Evolutionary conservation across 2,797 vertebrate genomes (phyloP).

Genomic region (Peromyscus aztecus): DNA sequence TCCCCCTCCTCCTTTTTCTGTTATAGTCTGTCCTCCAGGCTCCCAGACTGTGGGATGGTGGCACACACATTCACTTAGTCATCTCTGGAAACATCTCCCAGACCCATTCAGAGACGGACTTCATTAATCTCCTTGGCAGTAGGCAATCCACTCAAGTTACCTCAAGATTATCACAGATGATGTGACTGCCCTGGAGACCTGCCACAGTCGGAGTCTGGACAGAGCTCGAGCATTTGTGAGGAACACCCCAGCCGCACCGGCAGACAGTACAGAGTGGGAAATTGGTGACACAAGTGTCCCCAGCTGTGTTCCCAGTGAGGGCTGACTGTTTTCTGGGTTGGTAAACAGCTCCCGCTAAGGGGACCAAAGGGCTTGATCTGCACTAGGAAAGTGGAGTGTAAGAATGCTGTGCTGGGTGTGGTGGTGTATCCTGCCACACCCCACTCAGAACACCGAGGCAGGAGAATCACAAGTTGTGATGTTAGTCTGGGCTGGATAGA

Average conservation of each 20-base stretch:
- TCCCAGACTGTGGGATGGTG: neutral
- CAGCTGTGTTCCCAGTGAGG: neutral
- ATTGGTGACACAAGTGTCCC: neutral
- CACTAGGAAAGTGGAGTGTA: neutral
- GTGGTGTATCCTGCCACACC: neutral
- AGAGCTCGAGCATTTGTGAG: accelerated
- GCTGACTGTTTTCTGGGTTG: neutral
- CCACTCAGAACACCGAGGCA: neutral
- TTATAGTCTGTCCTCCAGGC: neutral
- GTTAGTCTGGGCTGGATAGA: neutral
- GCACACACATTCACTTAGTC: neutral
- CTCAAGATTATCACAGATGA: neutral
- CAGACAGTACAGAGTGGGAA: neutral
- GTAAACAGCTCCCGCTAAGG: neutral
- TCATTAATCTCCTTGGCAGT: neutral
- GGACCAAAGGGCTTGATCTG: neutral
- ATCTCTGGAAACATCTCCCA: neutral
- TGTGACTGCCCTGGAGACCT: neutral
- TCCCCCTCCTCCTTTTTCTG: no score
- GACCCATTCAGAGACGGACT: neutral
- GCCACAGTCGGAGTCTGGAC: neutral
- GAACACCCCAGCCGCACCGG: accelerated
- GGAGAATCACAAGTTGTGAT: neutral
- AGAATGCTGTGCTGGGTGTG: neutral
- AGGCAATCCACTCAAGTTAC: neutral